Evolutionary conservation across 2,113 vertebrate species (phyloP), one percentile per base, ranked within the genome.

Genomic region (Misgurnus mizolepis): DNA sequence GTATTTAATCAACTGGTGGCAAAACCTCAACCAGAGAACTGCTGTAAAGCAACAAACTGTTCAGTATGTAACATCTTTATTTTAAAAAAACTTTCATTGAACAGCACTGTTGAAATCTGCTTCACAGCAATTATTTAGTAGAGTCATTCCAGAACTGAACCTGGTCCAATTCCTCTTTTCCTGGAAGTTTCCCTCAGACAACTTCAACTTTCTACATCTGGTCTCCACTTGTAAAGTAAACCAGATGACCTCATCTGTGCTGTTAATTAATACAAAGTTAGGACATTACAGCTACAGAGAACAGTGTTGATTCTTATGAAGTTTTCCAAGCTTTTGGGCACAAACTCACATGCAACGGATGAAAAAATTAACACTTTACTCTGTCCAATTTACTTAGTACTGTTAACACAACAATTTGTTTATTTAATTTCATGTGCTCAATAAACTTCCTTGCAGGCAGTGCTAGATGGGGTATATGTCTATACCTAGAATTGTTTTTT

Each of bases 231-330:
- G 61, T 66, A 3, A 17, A 65, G 22, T n/a, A n/a, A 65, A 65
- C 5, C 74, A 76, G 47, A 76, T 39, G 61, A 76, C 58, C 34
- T 76, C 45, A 15, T 39, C 43, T 50, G 27, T 14, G 49, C 18
- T 50, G 58, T 62, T 47, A 50, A 49, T 61, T 75, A 15, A 60
- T 74, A 22, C 27, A 3, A 45, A 73, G 70, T 14, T 22, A 60
- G 10, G 55, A 27, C 55, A 73, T 60, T 22, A 58, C 68, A 40
- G 15, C 67, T 69, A 69, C 67, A 69, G 18, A 69, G 66, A 50
- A 14, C 12, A 18, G 50, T 50, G 45, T 6, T 68, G 41, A 68
- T 49, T 68, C 9, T 68, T 47, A 47, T 10, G 0, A 11, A 1
- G 5, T 22, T 67, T 67, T 0, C 17, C 11, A 45, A 67, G 9